A percentile compares a stretch with the other conserved stretches of the same genome.
Evolutionary conservation across 1,140 invertebrate species (phyloP).

Genomic region (Scaptomyza pallida): DNA sequence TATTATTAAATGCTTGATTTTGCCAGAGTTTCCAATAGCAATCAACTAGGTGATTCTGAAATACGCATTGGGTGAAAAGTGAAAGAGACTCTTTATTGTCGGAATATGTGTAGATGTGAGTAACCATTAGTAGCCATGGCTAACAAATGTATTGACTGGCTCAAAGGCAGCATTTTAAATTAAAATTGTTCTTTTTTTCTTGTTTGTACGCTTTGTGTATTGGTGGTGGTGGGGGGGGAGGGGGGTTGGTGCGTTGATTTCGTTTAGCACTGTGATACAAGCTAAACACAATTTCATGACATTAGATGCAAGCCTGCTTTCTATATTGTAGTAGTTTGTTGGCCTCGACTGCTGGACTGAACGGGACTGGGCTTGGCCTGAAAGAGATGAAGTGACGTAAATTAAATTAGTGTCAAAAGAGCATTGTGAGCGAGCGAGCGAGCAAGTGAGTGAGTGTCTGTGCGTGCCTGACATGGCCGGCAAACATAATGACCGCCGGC

Average conservation of each 20-base stretch:
- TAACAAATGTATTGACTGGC: neutral
- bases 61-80: too few species aligned
- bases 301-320: conserved; percentile 48
- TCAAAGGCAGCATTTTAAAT: conserved; percentile 23
- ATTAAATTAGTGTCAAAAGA: conserved; percentile 81
- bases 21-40: too few species aligned
- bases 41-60: neutral
- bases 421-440: conserved; percentile 64
- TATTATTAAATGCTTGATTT: too few species aligned
- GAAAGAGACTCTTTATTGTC: neutral
- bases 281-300: conserved; percentile 64
- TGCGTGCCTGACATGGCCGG: conserved; percentile 75
- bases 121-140: neutral
- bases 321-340: neutral
- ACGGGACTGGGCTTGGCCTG: conserved; percentile 19
- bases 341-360: neutral
- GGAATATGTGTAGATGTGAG: neutral
- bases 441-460: conserved; percentile 67
- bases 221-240: too few species aligned
- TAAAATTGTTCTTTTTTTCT: conserved; percentile 43
- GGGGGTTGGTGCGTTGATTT: conserved; percentile 18
- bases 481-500: conserved; percentile 78
- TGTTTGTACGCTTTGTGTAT: neutral
- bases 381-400: conserved; percentile 58
- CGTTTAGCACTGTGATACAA: conserved; percentile 11